Evolutionary conservation across 2,113 vertebrate species (phyloP), one percentile per base, ranked within the genome.

Genomic region (Chionodraco myersi): DNA sequence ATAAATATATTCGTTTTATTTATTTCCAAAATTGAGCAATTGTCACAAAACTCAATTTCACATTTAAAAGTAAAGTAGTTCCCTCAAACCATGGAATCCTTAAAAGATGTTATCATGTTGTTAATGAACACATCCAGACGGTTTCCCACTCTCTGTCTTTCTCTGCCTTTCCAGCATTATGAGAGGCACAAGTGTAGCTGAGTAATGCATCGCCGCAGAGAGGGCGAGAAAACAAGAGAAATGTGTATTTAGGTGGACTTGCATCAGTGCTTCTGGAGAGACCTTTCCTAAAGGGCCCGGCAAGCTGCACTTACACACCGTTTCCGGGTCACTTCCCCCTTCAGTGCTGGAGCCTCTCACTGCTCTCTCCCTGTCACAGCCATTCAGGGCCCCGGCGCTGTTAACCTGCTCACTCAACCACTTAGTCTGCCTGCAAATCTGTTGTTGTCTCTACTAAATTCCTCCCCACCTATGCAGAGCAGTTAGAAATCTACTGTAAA

Each of bases 301-400:
- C 66, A 63, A 88, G 88, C 84, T 87, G 87, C 87, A 91, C 89
- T 92, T 91, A 70, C 75, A 67, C 69, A 68, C 34, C 12, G 82
- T 93, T 94, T 94, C 90, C 74, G 87, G 93, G 93, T 94, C 94
- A 94, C 79, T 92, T 88, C 71, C 72, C 86, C 83, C 84, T 91
- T 92, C 89, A 91, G 82, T 21, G 75, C 69, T 48, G 87, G 80
- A 92, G 88, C 82, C 86, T 84, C 80, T 89, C 75, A 18, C 86
- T 90, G 87, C 90, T 91, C 83, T 89, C 90, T 88, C 87, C 81
- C 91, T 91, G 88, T 94, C 92, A 87, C 64, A 90, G 89, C 88
- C 83, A 74, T 86, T 94, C 93, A 92, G 65, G 68, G 69, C 75
- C 84, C 68, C 56, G 83, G 72, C 36, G 41, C 78, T 45, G 80